phyloP scores from a whole-genome alignment of 2,888 invertebrate species.

The Argyresthia goedartella region DNA sequence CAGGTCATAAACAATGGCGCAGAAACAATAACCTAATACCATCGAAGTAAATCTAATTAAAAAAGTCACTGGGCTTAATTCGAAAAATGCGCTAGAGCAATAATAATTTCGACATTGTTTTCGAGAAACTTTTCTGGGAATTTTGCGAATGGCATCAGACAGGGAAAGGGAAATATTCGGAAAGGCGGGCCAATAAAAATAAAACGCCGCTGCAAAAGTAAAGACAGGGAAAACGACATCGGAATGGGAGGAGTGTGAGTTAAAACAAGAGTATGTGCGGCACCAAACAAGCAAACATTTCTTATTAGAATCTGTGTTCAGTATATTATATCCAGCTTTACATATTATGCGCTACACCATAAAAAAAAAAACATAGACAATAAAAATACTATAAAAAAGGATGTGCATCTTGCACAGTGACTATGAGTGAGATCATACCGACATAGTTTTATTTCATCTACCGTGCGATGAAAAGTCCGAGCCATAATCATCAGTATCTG shows the following conservation, averaged over 20 bases:
- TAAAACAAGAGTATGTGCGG: slow-evolving; percentile 5
- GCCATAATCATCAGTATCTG: no score
- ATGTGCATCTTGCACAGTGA: no score
- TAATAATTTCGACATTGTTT: background rate
- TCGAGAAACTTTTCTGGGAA: slow-evolving; percentile 20
- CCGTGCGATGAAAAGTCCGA: no score
- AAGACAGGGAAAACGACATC: slow-evolving; percentile 35
- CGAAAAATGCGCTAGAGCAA: background rate
- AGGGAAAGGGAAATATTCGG: slow-evolving; percentile 34
- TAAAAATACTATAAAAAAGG: no score
- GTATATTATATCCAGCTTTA: background rate
- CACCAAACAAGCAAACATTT: background rate
- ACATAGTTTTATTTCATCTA: no score
- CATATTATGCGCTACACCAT: background rate
- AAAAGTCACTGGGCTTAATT: background rate
- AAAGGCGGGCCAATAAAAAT: slow-evolving; percentile 47
- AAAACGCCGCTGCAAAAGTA: slow-evolving; percentile 38
- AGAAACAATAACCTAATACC: no score
- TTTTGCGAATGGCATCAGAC: slow-evolving; percentile 33
- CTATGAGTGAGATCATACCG: no score
- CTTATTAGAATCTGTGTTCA: background rate
- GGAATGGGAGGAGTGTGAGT: slow-evolving; percentile 32
- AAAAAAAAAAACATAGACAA: no score
- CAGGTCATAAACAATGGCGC: no score
- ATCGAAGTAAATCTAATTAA: no score